A percentile compares a stretch with the other conserved stretches of the same genome.
Conservation (phyloP, 2,888 invertebrate species). For the Strigamia maritima region DNA sequence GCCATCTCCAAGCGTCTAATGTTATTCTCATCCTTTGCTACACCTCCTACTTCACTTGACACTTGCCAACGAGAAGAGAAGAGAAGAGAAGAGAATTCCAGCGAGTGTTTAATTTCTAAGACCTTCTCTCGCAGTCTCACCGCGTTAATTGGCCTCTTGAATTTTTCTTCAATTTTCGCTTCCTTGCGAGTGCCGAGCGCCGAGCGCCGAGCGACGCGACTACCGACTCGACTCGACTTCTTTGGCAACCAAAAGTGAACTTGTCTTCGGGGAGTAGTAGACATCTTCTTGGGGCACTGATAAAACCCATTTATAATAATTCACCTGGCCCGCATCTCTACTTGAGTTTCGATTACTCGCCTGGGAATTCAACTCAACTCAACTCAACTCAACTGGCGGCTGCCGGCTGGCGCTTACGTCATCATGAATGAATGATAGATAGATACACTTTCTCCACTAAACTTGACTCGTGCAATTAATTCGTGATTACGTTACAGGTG, state of each 20-base stretch:
- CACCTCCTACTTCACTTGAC: too few species aligned
- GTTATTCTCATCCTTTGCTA: neutral
- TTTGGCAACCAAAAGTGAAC: neutral
- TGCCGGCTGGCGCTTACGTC: neutral
- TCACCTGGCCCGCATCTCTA: conserved; percentile 4
- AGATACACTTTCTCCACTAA: neutral
- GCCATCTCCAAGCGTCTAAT: neutral
- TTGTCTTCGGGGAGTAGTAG: neutral
- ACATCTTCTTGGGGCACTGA: neutral
- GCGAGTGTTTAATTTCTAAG: neutral
- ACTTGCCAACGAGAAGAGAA: too few species aligned
- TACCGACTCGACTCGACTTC: too few species aligned
- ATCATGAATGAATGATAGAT: neutral
- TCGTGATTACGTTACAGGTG: neutral
- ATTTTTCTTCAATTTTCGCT: too few species aligned
- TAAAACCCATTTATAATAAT: neutral
- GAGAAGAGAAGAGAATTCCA: too few species aligned
- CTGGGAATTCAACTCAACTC: too few species aligned
- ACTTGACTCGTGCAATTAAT: neutral
- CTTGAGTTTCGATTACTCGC: neutral
- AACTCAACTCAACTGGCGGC: too few species aligned
- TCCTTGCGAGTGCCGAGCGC: too few species aligned
- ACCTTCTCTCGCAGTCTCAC: neutral
- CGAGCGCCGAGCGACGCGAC: too few species aligned
- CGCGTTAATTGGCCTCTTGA: neutral